Percentiles rank a stretch among this genome's conserved stretches.
Evolutionary conservation across 2,113 vertebrate genomes (phyloP).

Genomic region (Melanotaenia duboulayi): DNA sequence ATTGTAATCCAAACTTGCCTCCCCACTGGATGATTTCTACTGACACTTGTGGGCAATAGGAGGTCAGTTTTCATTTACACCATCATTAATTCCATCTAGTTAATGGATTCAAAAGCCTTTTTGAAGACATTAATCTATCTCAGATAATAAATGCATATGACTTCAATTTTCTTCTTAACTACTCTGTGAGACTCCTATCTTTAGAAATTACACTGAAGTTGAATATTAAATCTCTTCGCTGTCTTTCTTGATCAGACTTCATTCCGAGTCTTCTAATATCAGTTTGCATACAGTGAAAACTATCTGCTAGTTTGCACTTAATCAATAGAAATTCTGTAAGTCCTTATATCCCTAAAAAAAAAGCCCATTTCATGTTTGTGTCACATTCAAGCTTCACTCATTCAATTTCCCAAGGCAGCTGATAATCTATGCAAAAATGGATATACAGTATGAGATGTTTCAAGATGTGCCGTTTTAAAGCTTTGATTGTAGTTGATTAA

Average conservation of each 20-base stretch:
- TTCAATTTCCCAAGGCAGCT: neutral
- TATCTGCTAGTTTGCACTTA: neutral
- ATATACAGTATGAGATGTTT: neutral
- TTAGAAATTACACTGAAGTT: neutral
- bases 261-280: neutral
- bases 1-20: no score
- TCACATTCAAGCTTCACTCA: neutral
- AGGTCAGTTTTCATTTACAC: no score
- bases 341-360: neutral
- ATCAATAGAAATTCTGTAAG: neutral
- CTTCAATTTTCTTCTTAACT: neutral
- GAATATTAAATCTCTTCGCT: neutral
- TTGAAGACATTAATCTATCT: neutral
- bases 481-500: slow-evolving; percentile 24
- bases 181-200: neutral
- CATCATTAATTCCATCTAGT: neutral
- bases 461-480: slow-evolving; percentile 3
- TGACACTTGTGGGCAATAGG: no score
- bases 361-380: neutral
- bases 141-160: neutral
- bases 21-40: no score
- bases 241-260: neutral
- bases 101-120: neutral
- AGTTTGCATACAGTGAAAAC: neutral
- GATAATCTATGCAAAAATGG: neutral